phyloP scores from a whole-genome alignment of 2,797 vertebrate species.

The Ctenopoma kingsleyae region DNA sequence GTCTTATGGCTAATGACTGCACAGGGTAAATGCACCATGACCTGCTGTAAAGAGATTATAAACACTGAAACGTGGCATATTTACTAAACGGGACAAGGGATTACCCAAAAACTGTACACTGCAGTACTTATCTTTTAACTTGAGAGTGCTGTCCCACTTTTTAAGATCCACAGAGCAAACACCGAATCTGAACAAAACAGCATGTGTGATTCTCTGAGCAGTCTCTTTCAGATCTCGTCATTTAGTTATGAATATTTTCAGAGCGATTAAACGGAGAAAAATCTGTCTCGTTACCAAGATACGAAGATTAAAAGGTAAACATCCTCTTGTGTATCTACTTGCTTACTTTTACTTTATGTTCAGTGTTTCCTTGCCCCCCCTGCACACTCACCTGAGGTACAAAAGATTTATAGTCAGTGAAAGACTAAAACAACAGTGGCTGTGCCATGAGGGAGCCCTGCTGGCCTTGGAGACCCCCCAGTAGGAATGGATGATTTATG shows the following conservation, averaged over 20 bases:
- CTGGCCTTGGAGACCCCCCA: conserved; percentile 21
- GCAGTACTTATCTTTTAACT: background rate
- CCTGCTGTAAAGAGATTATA: conserved; percentile 46
- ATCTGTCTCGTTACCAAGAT: background rate
- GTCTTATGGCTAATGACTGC: conserved; percentile 22
- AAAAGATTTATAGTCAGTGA: conserved; percentile 28
- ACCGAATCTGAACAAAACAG: background rate
- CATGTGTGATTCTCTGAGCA: background rate
- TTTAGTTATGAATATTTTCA: conserved; percentile 4
- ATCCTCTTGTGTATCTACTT: background rate
- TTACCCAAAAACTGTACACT: conserved; percentile 19
- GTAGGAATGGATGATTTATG: conserved; percentile 44
- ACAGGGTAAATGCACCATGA: conserved; percentile 16
- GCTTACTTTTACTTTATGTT: background rate
- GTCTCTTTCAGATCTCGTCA: background rate
- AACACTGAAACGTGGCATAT: conserved; percentile 23
- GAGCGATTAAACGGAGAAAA: background rate
- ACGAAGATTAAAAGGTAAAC: background rate
- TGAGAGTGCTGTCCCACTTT: background rate
- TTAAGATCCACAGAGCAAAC: background rate
- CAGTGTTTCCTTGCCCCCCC: background rate
- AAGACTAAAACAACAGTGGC: conserved; percentile 27
- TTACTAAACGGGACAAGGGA: conserved; percentile 6
- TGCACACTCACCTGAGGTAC: background rate
- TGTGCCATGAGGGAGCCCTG: conserved; percentile 26